phyloP scores from a whole-genome alignment of 2,888 invertebrate genomes.

The Ochropleura plecta region DNA sequence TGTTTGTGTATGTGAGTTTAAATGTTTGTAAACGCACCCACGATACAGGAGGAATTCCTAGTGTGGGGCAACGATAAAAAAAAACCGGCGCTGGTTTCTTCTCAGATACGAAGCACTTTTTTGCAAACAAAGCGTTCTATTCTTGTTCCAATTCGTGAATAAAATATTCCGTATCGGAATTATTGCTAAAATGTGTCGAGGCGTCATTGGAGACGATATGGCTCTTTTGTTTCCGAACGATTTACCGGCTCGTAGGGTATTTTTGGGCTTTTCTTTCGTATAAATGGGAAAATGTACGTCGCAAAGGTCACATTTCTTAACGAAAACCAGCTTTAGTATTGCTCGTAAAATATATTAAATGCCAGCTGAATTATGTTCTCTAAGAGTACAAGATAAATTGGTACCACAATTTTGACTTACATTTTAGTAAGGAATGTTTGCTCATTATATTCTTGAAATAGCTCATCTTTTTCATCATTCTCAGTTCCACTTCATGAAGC shows the following conservation, averaged over 20 bases:
- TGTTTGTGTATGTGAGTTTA: too few species aligned
- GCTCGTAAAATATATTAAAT: background rate
- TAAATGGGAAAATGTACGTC: background rate
- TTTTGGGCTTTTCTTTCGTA: background rate
- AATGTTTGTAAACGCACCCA: too few species aligned
- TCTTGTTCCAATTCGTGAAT: constrained; percentile 55
- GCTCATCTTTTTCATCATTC: too few species aligned
- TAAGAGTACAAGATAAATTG: background rate
- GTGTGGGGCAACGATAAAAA: too few species aligned
- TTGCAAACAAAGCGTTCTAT: constrained; percentile 41
- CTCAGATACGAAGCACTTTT: too few species aligned
- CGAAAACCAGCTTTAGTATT: background rate
- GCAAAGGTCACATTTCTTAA: background rate
- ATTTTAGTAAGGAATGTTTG: too few species aligned
- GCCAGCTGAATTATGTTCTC: background rate
- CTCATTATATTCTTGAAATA: too few species aligned
- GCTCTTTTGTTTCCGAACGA: constrained; percentile 31
- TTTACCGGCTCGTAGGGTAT: constrained; percentile 15
- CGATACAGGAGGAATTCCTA: too few species aligned
- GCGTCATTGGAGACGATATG: constrained; percentile 42
- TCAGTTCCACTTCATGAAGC: too few species aligned
- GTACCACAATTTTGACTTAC: background rate
- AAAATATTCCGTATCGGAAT: constrained; percentile 45
- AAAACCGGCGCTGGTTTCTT: too few species aligned
- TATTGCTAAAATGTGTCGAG: constrained; percentile 36